Evolutionary conservation across 2,797 vertebrate genomes (phyloP), one percentile per base, ranked within the genome.

Genomic region (Eulemur albifrons): DNA sequence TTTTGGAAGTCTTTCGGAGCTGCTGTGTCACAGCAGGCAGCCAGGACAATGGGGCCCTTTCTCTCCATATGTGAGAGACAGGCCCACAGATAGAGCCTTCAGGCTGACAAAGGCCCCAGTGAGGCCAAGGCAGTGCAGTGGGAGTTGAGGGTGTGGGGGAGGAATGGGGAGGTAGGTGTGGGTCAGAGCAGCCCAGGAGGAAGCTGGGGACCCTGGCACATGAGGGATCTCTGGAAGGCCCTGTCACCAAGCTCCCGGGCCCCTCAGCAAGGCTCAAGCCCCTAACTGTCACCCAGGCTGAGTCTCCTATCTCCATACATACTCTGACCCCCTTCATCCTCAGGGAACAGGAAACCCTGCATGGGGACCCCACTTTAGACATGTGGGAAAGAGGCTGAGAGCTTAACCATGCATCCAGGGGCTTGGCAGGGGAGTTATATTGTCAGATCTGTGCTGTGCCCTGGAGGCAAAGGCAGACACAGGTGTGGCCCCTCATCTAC

Each of bases 41-140:
- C 59, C 21, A 3, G 50, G 54, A 98, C 97, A 98, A 98, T 97
- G 86, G 90, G 61, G 61, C 52, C 40, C 88, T 97, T 97, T 97
- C 92, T 96, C 38, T 97, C 73, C 4, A 12, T 18, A n/a, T 3
- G 4, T 73, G 85, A 79, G 82, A 77, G 88, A 93, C 73, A 88
- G 75, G 72, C 88, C 92, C 85, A 88, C 79, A 90, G 96, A 88
- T 38, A 76, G 79, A 61, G 72, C 91, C 96, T 86, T 59, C 2
- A 21, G 32, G 57, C 83, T 38, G 21, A 97, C 97, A 97, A 97
- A 97, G 96, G 93, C 92, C 67, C 81, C 61, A 97, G 90, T 89
- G 95, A 98, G 72, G 88, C 86, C 63, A 54, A 81, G 52, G 57
- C 48, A 15, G 20, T 17, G 67, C 63, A 84, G 59, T 59, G 27